Conservation (phyloP, 2,888 invertebrate genomes). For the Caenorhabditis afra region DNA sequence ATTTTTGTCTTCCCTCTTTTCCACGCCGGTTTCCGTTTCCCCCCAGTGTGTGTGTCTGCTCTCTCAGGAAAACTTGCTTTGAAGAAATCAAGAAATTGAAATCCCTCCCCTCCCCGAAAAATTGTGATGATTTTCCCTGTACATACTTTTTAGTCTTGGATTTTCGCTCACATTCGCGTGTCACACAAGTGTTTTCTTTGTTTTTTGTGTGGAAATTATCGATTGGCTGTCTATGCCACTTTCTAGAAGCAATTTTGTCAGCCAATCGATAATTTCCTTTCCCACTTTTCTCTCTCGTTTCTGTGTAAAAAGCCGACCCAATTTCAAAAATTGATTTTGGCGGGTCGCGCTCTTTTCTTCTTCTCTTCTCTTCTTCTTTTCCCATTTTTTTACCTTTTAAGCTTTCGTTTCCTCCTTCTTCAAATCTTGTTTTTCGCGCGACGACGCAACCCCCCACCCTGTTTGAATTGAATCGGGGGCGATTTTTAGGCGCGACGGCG, state of each 20-base stretch:
- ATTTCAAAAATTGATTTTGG: constrained; percentile 57
- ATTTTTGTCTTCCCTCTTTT: background rate
- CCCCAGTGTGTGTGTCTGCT: background rate
- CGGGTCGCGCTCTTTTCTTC: constrained; percentile 18
- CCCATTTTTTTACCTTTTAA: background rate
- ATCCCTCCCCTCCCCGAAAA: constrained; percentile 4
- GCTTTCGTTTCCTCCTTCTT: background rate
- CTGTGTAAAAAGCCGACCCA: constrained; percentile 6
- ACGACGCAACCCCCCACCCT: no score
- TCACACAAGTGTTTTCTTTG: constrained; percentile 13
- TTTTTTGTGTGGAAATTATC: background rate
- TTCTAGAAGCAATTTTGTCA: no score
- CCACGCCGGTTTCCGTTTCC: background rate
- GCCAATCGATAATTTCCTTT: constrained; percentile 15
- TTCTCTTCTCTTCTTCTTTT: background rate
- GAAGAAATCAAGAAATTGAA: no score
- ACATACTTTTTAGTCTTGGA: constrained; percentile 35
- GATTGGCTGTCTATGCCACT: background rate
- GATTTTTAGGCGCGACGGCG: no score
- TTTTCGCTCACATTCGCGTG: constrained; percentile 10
- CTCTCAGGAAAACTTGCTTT: background rate
- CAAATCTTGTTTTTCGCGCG: constrained; percentile 1
- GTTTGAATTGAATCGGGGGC: no score
- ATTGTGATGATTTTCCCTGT: constrained; percentile 57
- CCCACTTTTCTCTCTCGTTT: background rate